Conservation (phyloP, 1,140 invertebrate genomes). For the Brachionus manjavacas region DNA sequence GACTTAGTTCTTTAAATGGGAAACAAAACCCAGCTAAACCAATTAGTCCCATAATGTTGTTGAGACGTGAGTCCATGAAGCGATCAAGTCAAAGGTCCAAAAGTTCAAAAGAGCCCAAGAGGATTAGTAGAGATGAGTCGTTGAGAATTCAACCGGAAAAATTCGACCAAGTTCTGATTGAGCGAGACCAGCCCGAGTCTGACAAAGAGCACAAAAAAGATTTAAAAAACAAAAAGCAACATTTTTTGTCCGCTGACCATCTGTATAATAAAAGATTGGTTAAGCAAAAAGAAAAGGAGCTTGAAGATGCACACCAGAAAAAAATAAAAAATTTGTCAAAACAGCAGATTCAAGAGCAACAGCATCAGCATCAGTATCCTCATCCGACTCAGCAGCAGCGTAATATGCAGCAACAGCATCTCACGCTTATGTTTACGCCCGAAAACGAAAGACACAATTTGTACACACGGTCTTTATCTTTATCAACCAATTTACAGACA, state of each 20-base stretch:
- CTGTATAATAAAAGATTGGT: background rate
- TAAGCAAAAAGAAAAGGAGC: slow-evolving; percentile 13
- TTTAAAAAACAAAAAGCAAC: background rate
- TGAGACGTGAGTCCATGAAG: background rate
- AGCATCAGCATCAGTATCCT: background rate
- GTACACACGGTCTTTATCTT: background rate
- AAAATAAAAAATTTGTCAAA: slow-evolving; percentile 5
- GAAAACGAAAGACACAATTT: background rate
- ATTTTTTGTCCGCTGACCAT: background rate
- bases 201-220: background rate
- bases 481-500: background rate
- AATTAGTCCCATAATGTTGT: background rate
- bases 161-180: background rate
- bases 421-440: background rate
- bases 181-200: background rate
- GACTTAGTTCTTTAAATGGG: background rate
- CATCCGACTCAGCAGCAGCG: slow-evolving; percentile 20
- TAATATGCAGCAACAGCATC: background rate
- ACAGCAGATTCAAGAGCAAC: slow-evolving; percentile 6
- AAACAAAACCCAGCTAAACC: background rate
- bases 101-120: background rate
- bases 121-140: background rate
- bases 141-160: background rate
- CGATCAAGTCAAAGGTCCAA: background rate
- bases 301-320: background rate